Evolutionary conservation across 2,888 invertebrate species (phyloP).

Genomic region (Dusona sp.): DNA sequence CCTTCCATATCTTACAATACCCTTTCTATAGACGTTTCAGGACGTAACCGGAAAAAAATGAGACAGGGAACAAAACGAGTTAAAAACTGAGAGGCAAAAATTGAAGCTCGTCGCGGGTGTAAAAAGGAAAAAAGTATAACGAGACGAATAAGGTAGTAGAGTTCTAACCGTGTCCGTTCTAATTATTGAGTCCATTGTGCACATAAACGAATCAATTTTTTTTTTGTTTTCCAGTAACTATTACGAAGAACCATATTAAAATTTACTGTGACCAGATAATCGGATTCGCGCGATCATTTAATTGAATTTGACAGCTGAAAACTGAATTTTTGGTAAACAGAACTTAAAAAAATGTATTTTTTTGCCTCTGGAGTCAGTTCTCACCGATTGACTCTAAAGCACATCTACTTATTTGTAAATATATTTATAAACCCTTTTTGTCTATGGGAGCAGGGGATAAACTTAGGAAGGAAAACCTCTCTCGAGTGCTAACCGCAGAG

Average conservation of each 20-base stretch:
- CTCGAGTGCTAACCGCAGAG: not conserved
- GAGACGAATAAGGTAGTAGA: slow-evolving; percentile 16
- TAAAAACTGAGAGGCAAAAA: slow-evolving; percentile 19
- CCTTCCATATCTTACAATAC: slow-evolving; percentile 17
- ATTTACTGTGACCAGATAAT: no score
- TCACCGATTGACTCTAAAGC: no score
- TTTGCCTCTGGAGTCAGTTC: no score
- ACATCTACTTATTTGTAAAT: not conserved
- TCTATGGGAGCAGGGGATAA: not conserved
- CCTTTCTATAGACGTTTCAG: slow-evolving; percentile 10
- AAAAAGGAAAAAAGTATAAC: slow-evolving; percentile 22
- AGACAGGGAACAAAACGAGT: slow-evolving; percentile 36
- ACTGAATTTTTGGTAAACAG: no score
- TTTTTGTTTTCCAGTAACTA: not conserved
- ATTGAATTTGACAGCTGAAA: no score
- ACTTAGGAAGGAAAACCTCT: not conserved
- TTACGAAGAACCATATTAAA: no score
- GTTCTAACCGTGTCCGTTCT: slow-evolving; percentile 1
- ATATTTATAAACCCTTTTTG: not conserved
- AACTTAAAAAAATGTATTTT: no score
- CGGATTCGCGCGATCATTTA: no score
- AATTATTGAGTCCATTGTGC: slow-evolving; percentile 33
- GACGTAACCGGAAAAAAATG: slow-evolving; percentile 13
- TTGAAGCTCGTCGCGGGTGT: not conserved
- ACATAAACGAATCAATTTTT: slow-evolving; percentile 26